Base-by-base conservation (phyloP, 2,797 vertebrate genomes). In the Notoglanidium macrostoma region DNA sequence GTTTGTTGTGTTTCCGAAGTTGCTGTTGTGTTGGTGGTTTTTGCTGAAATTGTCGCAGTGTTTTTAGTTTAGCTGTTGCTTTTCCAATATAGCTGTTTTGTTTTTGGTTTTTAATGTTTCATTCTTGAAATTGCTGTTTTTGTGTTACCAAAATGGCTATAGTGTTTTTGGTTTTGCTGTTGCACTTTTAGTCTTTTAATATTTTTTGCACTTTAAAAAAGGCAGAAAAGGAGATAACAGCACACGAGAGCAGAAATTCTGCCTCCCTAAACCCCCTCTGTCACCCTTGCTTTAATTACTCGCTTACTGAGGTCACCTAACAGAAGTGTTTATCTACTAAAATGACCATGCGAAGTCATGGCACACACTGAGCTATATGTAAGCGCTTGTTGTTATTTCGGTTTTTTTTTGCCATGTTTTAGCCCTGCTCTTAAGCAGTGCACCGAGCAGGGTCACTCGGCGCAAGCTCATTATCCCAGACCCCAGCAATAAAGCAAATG, bases 401-500 rank as follows among this genome's bases (percentile, higher is more conserved):
- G 3, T 5, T 89, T 40, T 72, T 84, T 55, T 59, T 87, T 46
- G 54, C 76, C 85, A 84, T 78, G 85, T 49, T 7, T 67, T 23
- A 67, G 76, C 70, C 78, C 78, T 44, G 65, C 74, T 89, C 74
- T 90, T 85, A 82, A 83, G 88, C 87, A 44, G 74, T 55, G 80
- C 83, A 81, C 32, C 51, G 78, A 85, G 83, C 86, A 85, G 89
- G 86, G 91, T 90, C 82, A 77, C 29, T 86, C 70, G 6, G 83
- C 78, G 15, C 68, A 70, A 54, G 81, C 91, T 92, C 90, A 90
- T 91, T 91, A 90, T 91, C 88, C 84, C 86, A 88, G 83, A 92
- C 77, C 85, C 73, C 61, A 2, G 63, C 61, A 85, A 88, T 91
- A 89, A 89, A 91, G 89, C 49, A 44, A 46, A 79, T 80, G 55